These are phyloP conservation scores for Ophiodon elongatus DNA, from an alignment of 2,113 vertebrate species.

Conservation along the genomic window DNA sequence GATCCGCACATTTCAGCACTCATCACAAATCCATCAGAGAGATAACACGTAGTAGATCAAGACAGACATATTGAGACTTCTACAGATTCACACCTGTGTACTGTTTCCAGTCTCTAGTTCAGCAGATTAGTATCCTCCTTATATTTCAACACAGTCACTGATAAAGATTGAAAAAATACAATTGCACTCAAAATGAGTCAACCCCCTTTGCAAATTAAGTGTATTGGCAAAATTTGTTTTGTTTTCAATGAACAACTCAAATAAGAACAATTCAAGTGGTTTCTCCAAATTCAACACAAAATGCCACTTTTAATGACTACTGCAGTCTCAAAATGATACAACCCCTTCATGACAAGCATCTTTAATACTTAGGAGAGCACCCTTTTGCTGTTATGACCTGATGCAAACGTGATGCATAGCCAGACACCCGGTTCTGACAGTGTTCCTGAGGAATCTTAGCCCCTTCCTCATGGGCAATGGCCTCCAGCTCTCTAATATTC, in stretches of 20 bases:
- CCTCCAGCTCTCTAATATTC: not conserved
- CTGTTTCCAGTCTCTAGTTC: not conserved
- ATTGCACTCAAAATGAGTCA: not conserved
- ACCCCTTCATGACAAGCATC: not conserved
- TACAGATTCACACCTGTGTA: constrained; percentile 20
- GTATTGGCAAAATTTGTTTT: too few species aligned
- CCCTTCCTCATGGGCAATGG: too few species aligned
- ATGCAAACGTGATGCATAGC: not conserved
- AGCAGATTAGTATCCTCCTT: not conserved
- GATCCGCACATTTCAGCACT: constrained; percentile 31
- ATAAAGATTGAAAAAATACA: not conserved
- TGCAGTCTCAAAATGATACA: too few species aligned
- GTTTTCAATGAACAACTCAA: too few species aligned
- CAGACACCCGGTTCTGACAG: not conserved
- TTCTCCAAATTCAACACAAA: too few species aligned
- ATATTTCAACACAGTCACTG: not conserved
- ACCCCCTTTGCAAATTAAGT: too few species aligned
- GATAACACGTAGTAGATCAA: constrained; percentile 24
- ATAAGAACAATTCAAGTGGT: too few species aligned
- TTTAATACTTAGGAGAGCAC: not conserved
- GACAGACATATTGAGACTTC: constrained; percentile 21
- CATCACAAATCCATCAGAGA: constrained; percentile 16
- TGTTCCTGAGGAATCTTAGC: not conserved
- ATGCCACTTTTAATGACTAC: too few species aligned
- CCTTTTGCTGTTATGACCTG: not conserved